phyloP scores from a whole-genome alignment of 2,797 vertebrate species.

The Crenuchus spilurus region DNA sequence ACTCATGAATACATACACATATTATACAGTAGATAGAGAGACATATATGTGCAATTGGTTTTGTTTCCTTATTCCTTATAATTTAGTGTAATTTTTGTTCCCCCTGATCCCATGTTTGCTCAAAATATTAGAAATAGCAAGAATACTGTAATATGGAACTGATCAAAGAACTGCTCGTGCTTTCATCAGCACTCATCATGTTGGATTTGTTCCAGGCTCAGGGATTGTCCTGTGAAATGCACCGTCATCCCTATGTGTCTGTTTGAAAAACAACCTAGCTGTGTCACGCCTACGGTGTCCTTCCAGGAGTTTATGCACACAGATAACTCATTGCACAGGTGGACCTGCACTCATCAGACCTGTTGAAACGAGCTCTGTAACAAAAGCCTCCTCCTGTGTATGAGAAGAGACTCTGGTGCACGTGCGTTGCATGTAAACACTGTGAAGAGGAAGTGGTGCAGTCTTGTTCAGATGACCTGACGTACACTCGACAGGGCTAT shows the following conservation, averaged over 20 bases:
- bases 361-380: slow-evolving; percentile 29
- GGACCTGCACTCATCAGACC: slow-evolving; percentile 17
- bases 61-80: no score
- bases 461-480: slow-evolving; percentile 67
- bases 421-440: slow-evolving; percentile 78
- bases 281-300: slow-evolving; percentile 1
- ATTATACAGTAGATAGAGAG: no score
- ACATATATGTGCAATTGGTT: no score
- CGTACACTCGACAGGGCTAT: slow-evolving; percentile 58
- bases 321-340: slow-evolving; percentile 7
- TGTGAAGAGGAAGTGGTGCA: slow-evolving; percentile 72
- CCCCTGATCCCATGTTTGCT: neutral
- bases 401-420: slow-evolving; percentile 58
- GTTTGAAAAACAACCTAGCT: neutral
- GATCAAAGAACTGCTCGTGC: neutral
- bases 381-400: slow-evolving; percentile 23
- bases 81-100: no score
- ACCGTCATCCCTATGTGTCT: neutral
- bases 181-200: neutral
- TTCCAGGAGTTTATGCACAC: slow-evolving; percentile 7
- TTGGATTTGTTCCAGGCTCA: neutral
- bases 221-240: neutral
- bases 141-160: slow-evolving; percentile 1
- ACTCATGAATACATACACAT: no score
- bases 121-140: neutral